A percentile compares a stretch with the other conserved stretches of the same genome.
Conservation (phyloP, 30 jellyfish, hydroid and myxozoan species). For the Nemopilema nomurai region DNA sequence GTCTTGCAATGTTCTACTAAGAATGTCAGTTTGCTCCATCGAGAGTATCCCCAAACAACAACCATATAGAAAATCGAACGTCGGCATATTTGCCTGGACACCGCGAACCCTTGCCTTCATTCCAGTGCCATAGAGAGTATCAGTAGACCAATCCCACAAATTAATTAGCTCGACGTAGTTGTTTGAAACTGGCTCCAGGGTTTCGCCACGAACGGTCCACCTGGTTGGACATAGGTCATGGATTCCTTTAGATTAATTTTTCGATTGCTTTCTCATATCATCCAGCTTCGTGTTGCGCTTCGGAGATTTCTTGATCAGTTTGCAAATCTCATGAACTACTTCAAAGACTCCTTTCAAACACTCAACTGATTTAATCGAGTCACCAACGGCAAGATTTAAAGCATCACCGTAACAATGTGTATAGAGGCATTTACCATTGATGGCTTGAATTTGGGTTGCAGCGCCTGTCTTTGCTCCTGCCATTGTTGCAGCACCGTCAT, state of each 20-base stretch:
- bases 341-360: conserved; percentile 3
- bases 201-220: conserved; percentile 52
- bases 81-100: conserved; percentile 14
- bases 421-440: conserved; percentile 62
- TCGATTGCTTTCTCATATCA: conserved; percentile 6
- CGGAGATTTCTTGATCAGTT: neutral
- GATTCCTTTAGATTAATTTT: conserved; percentile 26
- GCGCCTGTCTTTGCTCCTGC: conserved; percentile 77
- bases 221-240: conserved; percentile 59
- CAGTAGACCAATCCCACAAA: neutral
- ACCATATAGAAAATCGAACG: conserved; percentile 28
- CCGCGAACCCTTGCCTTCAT: conserved; percentile 45
- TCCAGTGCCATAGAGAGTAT: conserved; percentile 25
- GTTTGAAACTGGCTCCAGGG: neutral
- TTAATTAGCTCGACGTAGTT: neutral
- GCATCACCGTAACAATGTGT: conserved; percentile 62
- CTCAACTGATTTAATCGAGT: conserved; percentile 51
- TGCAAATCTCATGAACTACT: conserved; percentile 17
- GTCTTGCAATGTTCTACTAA: conserved; percentile 17
- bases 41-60: conserved; percentile 11
- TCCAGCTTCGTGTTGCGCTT: conserved; percentile 23
- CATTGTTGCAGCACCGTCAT: conserved; percentile 87
- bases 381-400: conserved; percentile 69
- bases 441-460: conserved; percentile 55
- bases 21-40: conserved; percentile 15